Conservation (phyloP, 1,140 invertebrate species). For the Telenomus remus region DNA sequence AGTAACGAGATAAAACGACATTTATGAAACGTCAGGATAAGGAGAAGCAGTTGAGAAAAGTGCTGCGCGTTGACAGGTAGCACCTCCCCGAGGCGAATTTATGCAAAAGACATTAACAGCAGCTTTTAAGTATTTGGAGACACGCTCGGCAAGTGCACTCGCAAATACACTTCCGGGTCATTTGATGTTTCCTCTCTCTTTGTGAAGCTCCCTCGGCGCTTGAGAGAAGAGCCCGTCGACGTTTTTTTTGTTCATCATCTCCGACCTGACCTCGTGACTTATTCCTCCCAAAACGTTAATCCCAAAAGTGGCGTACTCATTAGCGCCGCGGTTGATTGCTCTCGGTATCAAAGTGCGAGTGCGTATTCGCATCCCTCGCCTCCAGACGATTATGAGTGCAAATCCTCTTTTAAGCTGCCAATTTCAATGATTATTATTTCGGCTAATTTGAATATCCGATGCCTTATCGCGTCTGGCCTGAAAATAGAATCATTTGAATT, state of each 20-base stretch:
- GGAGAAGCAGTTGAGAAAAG: slow-evolving; percentile 3
- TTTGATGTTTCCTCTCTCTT: slow-evolving; percentile 47
- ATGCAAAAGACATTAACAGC: slow-evolving; percentile 43
- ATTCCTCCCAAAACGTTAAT: slow-evolving; percentile 46
- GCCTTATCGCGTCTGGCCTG: slow-evolving; percentile 21
- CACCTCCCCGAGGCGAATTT: slow-evolving; percentile 13
- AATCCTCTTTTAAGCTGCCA: slow-evolving; percentile 2
- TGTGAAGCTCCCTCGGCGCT: slow-evolving; percentile 45
- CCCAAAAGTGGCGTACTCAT: slow-evolving; percentile 35
- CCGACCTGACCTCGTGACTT: slow-evolving; percentile 47
- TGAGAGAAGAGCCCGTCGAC: slow-evolving; percentile 19
- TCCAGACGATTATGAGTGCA: slow-evolving; percentile 3
- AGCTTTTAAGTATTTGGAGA: slow-evolving; percentile 32
- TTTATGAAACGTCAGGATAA: slow-evolving; percentile 25
- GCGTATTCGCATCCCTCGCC: neutral
- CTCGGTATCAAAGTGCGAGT: slow-evolving; percentile 12
- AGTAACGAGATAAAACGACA: slow-evolving; percentile 6
- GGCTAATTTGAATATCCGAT: slow-evolving; percentile 18
- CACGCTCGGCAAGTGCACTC: slow-evolving; percentile 20
- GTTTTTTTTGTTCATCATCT: slow-evolving; percentile 23
- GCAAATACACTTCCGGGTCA: slow-evolving; percentile 54
- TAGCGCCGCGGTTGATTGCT: slow-evolving; percentile 29
- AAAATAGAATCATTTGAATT: neutral
- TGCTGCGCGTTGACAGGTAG: neutral
- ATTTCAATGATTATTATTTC: slow-evolving; percentile 15